These are phyloP conservation scores for Drosophila mimetica DNA, from an alignment of 2,888 invertebrate genomes.

Conservation along the genomic window DNA sequence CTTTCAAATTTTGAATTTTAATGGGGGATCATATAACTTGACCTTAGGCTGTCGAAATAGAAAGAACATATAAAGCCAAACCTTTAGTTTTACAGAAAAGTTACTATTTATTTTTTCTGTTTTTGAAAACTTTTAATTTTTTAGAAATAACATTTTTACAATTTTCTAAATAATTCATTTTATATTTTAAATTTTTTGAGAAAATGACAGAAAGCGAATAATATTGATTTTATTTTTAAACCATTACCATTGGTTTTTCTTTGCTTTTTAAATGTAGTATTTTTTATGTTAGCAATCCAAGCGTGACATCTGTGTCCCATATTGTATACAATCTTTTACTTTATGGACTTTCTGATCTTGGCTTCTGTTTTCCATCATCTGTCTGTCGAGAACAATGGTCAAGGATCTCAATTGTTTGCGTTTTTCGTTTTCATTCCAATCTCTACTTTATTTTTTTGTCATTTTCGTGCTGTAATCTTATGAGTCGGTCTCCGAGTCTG, in stretches of 20 bases:
- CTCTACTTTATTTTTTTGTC: background rate
- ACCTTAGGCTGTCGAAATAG: background rate
- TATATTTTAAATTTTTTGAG: too few species aligned
- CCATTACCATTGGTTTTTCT: too few species aligned
- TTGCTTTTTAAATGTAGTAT: too few species aligned
- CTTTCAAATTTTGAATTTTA: background rate
- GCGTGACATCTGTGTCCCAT: constrained; percentile 5
- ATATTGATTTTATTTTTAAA: too few species aligned
- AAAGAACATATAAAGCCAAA: too few species aligned
- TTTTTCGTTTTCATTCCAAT: constrained; percentile 1
- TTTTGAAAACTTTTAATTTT: too few species aligned
- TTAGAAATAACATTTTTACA: too few species aligned
- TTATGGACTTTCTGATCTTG: constrained; percentile 37
- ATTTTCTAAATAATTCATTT: too few species aligned
- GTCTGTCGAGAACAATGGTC: constrained; percentile 44
- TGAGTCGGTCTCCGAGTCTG: constrained; percentile 15
- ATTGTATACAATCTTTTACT: constrained; percentile 3
- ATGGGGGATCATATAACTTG: background rate
- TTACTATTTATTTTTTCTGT: too few species aligned
- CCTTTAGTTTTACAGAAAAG: too few species aligned
- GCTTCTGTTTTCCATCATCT: constrained; percentile 45
- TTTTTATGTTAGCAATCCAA: too few species aligned
- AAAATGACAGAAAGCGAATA: too few species aligned
- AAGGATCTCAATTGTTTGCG: constrained; percentile 27
- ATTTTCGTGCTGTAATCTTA: constrained; percentile 23